Evolutionary conservation across 2,113 vertebrate species (phyloP), one percentile per base, ranked within the genome.

Genomic region (Thermophis baileyi): DNA sequence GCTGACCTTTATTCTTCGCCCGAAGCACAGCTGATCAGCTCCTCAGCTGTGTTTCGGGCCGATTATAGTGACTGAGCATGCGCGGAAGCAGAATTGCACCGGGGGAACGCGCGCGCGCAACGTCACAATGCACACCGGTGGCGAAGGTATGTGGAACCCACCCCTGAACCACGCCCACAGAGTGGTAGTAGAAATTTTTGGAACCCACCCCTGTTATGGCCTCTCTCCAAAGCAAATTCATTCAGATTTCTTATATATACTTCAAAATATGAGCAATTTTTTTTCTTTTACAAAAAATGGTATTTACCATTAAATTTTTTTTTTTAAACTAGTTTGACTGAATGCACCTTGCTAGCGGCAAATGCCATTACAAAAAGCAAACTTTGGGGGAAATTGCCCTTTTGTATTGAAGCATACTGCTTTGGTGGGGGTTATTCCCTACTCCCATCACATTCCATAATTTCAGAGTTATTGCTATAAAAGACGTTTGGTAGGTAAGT

Each of bases 311-410:
- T 92, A 93, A 85, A 69, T n/a, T n/a, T n/a, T n/a, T n/a, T n/a
- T n/a, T 44, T 94, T 93, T 89, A 88, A 91, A 91, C 86, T 94
- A 12, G 11, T 74, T 1, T 94, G 57, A 85, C 95, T 94, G 94
- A 93, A 1, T 0, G 95, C 86, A 60, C 94, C 22, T 93, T 53
- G 4, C 87, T 88, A 88, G 46, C 93, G 54, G 18, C 55, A 85
- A 90, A 2, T 97, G 94, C 96, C 96, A 97, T 95, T 88, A 94
- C 96, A 96, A 94, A 22, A 44, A 81, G 35, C 74, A 81, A 81
- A 81, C 35, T 81, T 40, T 22, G 16, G 16, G 16, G 69, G 69
- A 40, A 81, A 81, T 40, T 22, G 35, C 35, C 18, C 35, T 93
- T 89, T 53, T 55, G 1, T 90, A 93, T 46, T 93, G 53, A 44